These are phyloP conservation scores for Oreonectes daqikongensis DNA, from an alignment of 2,797 vertebrate species.

Conservation along the genomic window DNA sequence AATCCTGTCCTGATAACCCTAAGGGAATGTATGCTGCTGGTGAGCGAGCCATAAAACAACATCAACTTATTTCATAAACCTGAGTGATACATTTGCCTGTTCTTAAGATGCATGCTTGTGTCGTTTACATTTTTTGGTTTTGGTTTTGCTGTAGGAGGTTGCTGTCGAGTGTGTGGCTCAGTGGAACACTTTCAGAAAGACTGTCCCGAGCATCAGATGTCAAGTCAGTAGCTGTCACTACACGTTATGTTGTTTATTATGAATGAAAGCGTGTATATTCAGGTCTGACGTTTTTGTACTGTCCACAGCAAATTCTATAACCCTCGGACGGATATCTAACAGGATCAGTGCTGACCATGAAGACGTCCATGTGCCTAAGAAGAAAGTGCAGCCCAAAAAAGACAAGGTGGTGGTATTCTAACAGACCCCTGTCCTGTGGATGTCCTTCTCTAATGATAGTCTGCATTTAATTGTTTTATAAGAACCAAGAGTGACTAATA, in stretches of 20 bases:
- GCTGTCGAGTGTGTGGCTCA: conserved; percentile 91
- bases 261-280: background rate
- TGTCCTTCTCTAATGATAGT: background rate
- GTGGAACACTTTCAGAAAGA: conserved; percentile 94
- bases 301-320: conserved; percentile 79
- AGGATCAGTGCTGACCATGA: conserved; percentile 93
- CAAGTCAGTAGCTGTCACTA: conserved; percentile 74
- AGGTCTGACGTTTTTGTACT: background rate
- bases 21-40: conserved; percentile 93
- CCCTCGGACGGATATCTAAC: conserved; percentile 84
- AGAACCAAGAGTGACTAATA: background rate
- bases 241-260: background rate
- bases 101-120: background rate
- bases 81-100: background rate
- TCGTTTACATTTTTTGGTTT: background rate
- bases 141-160: conserved; percentile 77
- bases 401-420: conserved; percentile 87
- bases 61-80: background rate
- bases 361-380: conserved; percentile 76
- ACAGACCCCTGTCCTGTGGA: conserved; percentile 42
- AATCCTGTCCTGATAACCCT: conserved; percentile 91
- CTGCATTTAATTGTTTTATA: background rate
- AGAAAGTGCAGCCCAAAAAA: conserved; percentile 72
- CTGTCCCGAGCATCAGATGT: conserved; percentile 85
- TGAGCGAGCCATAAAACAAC: too few species aligned